A percentile compares a stretch with the other conserved stretches of the same genome.
phyloP scores from a whole-genome alignment of 1,140 invertebrate genomes.

The Drosophila kanapiae region DNA sequence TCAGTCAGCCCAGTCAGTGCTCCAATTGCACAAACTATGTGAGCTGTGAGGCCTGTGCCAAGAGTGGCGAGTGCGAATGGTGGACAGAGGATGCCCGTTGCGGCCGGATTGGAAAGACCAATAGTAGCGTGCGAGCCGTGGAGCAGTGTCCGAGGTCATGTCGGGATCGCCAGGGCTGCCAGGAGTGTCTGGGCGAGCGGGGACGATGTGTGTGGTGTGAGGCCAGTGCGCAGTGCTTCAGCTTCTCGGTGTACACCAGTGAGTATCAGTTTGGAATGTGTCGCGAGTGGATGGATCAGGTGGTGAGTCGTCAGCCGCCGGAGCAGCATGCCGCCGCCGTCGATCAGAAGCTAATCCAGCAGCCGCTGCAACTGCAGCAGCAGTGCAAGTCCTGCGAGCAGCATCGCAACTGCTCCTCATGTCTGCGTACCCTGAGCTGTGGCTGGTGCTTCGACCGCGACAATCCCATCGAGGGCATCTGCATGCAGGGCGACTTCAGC shows the following conservation, averaged over 20 bases:
- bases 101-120: constrained; percentile 90
- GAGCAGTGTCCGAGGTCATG: constrained; percentile 91
- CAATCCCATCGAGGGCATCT: constrained; percentile 94
- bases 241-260: constrained; percentile 97
- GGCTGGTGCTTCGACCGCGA: constrained; percentile 96
- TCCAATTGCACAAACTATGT: constrained; percentile 95
- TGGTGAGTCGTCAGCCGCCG: constrained; percentile 85
- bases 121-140: constrained; percentile 88
- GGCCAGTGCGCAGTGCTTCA: constrained; percentile 95
- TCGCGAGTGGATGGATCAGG: constrained; percentile 95
- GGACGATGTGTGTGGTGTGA: constrained; percentile 98
- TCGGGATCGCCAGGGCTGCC: constrained; percentile 91
- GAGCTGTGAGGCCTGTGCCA: constrained; percentile 91
- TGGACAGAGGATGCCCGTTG: constrained; percentile 94
- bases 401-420: constrained; percentile 92
- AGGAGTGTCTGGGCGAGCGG: constrained; percentile 92
- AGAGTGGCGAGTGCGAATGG: constrained; percentile 93
- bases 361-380: constrained; percentile 74
- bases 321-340: constrained; percentile 68
- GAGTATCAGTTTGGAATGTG: constrained; percentile 97
- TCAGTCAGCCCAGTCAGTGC: constrained; percentile 92
- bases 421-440: constrained; percentile 93
- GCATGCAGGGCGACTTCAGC: constrained; percentile 93
- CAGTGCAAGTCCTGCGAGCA: constrained; percentile 93
- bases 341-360: constrained; percentile 21